Percentiles rank a stretch among this genome's conserved stretches.
These are phyloP conservation scores for Tanytarsus gracilentus DNA, from an alignment of 2,888 invertebrate species.

Conservation along the genomic window DNA sequence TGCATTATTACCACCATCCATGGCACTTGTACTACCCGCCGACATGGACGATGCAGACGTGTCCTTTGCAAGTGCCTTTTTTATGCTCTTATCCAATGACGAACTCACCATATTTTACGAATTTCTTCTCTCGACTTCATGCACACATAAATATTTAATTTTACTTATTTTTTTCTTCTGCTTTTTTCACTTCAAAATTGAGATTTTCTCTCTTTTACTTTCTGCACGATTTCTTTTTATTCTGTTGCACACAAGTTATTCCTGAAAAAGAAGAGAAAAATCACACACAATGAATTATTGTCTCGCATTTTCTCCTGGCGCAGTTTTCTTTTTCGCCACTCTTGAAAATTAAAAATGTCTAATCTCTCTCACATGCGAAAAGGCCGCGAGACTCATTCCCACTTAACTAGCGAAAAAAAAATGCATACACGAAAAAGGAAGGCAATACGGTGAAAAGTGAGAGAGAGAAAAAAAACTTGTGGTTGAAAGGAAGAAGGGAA, in stretches of 20 bases:
- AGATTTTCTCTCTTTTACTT: not conserved
- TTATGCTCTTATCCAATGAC: slow-evolving; percentile 22
- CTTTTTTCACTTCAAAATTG: not conserved
- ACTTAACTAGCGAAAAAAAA: slow-evolving; percentile 4
- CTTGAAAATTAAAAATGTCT: too few relatives aligned
- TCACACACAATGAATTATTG: not conserved
- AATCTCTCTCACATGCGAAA: slow-evolving; percentile 1
- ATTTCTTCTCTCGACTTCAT: slow-evolving; percentile 21
- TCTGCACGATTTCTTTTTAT: not conserved
- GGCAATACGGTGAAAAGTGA: not conserved
- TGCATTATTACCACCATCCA: not conserved
- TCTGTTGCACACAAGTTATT: not conserved
- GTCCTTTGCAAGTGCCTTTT: slow-evolving; percentile 17
- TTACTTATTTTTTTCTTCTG: not conserved
- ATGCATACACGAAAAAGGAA: not conserved
- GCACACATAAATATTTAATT: slow-evolving; percentile 22
- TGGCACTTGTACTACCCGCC: not conserved
- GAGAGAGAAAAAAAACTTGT: slow-evolving; percentile 9
- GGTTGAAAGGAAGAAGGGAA: slow-evolving; percentile 8
- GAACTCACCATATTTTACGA: slow-evolving; percentile 27
- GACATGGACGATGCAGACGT: not conserved
- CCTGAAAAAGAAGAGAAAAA: not conserved
- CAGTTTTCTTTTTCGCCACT: not conserved
- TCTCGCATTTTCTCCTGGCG: not conserved
- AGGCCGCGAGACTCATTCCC: not conserved